Percentiles rank a stretch among this genome's conserved stretches.
Conservation (phyloP, 2,797 vertebrate species). For the Scolopax bukidnonensis region DNA sequence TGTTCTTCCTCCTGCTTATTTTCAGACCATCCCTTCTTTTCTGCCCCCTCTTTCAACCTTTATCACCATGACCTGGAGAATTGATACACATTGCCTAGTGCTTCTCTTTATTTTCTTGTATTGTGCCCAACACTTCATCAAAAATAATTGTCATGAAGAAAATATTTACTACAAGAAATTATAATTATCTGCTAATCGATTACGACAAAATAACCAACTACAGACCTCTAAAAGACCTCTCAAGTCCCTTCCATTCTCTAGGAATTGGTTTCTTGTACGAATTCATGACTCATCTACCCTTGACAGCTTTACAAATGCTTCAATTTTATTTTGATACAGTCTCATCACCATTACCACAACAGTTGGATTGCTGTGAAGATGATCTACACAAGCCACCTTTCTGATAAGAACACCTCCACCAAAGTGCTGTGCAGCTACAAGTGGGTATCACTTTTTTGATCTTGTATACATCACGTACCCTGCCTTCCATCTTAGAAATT, state of each 20-base stretch:
- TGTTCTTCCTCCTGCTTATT: background rate
- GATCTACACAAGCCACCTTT: background rate
- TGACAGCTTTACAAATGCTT: background rate
- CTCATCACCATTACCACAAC: background rate
- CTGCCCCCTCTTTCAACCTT: background rate
- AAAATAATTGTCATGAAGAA: background rate
- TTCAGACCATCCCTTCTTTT: background rate
- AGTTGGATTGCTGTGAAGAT: background rate
- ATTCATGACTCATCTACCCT: background rate
- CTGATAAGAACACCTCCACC: background rate
- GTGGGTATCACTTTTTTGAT: background rate
- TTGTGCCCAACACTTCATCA: background rate
- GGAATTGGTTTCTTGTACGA: background rate
- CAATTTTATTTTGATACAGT: background rate
- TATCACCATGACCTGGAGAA: background rate
- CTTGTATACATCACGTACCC: background rate
- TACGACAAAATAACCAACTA: background rate
- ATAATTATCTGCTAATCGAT: background rate
- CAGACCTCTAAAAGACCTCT: background rate
- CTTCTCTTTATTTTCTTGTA: background rate
- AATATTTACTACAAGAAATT: background rate
- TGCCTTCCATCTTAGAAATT: background rate
- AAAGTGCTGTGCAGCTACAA: background rate
- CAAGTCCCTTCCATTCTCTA: background rate
- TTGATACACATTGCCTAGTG: fast-evolving